phyloP scores from a whole-genome alignment of 2,888 invertebrate genomes.

The Pristionchus arcanus region DNA sequence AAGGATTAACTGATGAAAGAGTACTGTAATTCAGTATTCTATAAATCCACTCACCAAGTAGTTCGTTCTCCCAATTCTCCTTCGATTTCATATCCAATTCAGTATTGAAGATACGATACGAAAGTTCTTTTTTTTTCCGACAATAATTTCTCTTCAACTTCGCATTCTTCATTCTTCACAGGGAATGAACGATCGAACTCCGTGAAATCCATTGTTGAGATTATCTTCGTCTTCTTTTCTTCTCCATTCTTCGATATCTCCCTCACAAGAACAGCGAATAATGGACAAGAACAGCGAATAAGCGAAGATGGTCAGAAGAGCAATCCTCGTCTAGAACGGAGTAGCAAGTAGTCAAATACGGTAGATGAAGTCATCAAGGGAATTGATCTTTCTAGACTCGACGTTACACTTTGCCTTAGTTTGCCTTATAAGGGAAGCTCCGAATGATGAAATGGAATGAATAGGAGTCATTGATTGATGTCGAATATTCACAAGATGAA shows the following conservation, averaged over 20 bases:
- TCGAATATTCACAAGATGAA: conserved; percentile 55
- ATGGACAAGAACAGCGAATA: too few species aligned
- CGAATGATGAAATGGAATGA: conserved; percentile 53
- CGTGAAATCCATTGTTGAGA: conserved; percentile 53
- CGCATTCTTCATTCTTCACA: conserved; percentile 53
- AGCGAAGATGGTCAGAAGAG: conserved; percentile 65
- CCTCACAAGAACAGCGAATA: conserved; percentile 76
- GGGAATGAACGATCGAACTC: conserved; percentile 55
- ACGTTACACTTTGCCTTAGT: conserved; percentile 61
- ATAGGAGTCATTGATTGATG: conserved; percentile 29
- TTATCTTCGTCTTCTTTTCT: conserved; percentile 57
- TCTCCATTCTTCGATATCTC: conserved; percentile 59
- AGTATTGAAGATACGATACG: not conserved
- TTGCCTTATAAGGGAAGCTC: conserved; percentile 52
- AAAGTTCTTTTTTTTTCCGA: conserved; percentile 52
- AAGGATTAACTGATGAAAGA: conserved; percentile 31
- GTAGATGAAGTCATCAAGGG: conserved; percentile 72
- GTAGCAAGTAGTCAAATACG: conserved; percentile 71
- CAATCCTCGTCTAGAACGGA: conserved; percentile 79
- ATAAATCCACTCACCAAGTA: conserved; percentile 31
- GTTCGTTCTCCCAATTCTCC: conserved; percentile 8
- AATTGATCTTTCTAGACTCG: conserved; percentile 65
- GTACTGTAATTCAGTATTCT: not conserved
- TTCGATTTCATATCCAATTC: conserved; percentile 30
- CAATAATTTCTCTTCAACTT: conserved; percentile 47